Conservation (phyloP, 2,797 vertebrate genomes). For the Ctenosaura bakeri region DNA sequence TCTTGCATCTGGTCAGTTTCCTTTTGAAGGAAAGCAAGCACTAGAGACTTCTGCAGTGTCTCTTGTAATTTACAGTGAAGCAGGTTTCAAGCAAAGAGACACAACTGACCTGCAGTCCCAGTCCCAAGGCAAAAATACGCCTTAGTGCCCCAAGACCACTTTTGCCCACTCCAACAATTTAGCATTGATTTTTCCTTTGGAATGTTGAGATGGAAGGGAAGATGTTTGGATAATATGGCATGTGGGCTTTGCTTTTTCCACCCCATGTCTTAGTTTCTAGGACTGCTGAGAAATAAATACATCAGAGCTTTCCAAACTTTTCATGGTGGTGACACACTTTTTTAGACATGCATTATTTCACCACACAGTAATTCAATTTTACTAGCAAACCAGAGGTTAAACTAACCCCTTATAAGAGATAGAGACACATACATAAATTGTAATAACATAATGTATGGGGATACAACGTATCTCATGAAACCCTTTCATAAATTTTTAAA, state of each 20-base stretch:
- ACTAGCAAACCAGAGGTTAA: too few relatives aligned
- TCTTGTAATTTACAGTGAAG: not conserved
- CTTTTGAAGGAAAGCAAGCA: not conserved
- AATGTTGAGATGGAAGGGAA: not conserved
- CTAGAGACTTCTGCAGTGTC: not conserved
- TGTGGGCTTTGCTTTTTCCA: too few relatives aligned
- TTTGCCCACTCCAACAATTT: not conserved
- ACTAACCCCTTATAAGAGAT: too few relatives aligned
- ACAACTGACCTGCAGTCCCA: not conserved
- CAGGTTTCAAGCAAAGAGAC: not conserved
- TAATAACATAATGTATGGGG: too few relatives aligned
- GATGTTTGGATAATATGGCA: not conserved
- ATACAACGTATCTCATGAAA: too few relatives aligned
- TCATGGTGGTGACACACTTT: too few relatives aligned
- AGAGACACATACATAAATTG: too few relatives aligned
- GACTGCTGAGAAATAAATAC: slow-evolving; percentile 58
- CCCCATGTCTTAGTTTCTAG: slow-evolving; percentile 34
- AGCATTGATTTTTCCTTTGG: not conserved
- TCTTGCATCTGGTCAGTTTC: not conserved
- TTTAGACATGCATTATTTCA: too few relatives aligned
- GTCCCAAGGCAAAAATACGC: not conserved
- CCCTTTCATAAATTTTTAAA: too few relatives aligned
- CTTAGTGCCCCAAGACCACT: not conserved
- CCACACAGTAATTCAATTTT: too few relatives aligned
- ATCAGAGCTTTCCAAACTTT: slow-evolving; percentile 14